Evolutionary conservation across 2,888 invertebrate genomes (phyloP), one percentile per base, ranked within the genome.

Genomic region (Pandemis cinnamomeana): DNA sequence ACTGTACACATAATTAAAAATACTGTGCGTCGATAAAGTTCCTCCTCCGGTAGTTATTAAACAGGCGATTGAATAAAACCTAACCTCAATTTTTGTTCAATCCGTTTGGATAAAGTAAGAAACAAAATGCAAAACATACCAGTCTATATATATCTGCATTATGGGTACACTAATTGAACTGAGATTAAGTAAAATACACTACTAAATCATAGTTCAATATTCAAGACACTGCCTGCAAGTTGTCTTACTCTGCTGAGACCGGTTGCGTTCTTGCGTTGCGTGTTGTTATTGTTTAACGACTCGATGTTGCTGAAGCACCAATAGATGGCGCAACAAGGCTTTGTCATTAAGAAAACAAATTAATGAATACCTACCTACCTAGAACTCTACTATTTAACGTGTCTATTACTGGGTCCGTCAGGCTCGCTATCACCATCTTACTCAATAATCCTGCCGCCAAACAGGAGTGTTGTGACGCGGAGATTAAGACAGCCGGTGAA

Each of bases 61-160:
- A 20, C 20, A 20, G 27, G 27, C 2, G 27, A 36, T 36, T 36
- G 20, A 42, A 44, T 7, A 58, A 27, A 27, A 1, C 1, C 27
- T 58, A 58, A 58, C 58, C 58, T 58, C 13, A 58, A 55, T 58
- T 58, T 27, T 27, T 58, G 11, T 11, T 5, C 4, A 11, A 27
- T 36, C 27, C 27, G 58, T 10, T 27, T 58, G 20, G 20, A 27
- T 5, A 10, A 60, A 58, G 20, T 55, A n/a, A 61, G 7, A 70
- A 10, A 27, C 10, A 42, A 60, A 71, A 46, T 67, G 63, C 15
- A 11, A 60, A 77, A 82, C 89, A 85, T 76, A 89, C 90, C 89
- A 89, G 72, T 90, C 81, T 46, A 90, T 78, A 72, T 84, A 89
- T 72, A 90, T 84, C 83, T 85, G 87, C 90, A 90, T 89, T 48